Evolutionary conservation across 2,797 vertebrate species (phyloP).

Genomic region (Siniperca undulata): DNA sequence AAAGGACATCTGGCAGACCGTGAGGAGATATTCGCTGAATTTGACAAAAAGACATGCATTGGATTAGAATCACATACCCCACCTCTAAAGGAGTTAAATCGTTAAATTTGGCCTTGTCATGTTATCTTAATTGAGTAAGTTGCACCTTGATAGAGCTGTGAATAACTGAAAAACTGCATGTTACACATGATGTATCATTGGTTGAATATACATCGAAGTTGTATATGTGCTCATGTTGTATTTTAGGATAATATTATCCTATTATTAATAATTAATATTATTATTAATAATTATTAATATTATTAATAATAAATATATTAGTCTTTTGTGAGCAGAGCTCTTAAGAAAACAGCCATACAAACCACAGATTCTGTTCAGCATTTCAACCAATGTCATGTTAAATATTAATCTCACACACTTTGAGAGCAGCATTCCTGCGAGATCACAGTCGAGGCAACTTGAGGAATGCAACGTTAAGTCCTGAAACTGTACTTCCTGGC

Average conservation of each 20-base stretch:
- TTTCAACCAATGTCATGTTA: conserved; percentile 76
- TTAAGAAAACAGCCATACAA: conserved; percentile 72
- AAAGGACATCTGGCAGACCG: too few relatives aligned
- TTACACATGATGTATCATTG: background rate
- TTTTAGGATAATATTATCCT: background rate
- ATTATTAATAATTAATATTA: background rate
- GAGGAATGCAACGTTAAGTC: conserved; percentile 77
- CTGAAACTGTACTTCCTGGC: conserved; percentile 80
- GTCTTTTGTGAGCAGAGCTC: conserved; percentile 43
- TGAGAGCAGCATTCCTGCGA: conserved; percentile 79
- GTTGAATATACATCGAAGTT: background rate
- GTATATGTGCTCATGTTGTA: background rate
- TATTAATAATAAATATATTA: background rate
- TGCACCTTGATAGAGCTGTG: background rate
- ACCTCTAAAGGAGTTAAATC: background rate
- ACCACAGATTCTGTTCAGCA: conserved; percentile 54
- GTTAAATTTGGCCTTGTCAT: background rate
- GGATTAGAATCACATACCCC: too few relatives aligned
- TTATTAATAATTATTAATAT: background rate
- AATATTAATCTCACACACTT: conserved; percentile 82
- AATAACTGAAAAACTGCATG: background rate
- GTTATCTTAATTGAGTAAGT: background rate
- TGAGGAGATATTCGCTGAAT: too few relatives aligned
- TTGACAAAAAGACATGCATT: too few relatives aligned
- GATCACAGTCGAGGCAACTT: conserved; percentile 71